phyloP scores from a whole-genome alignment of 1,140 invertebrate species.

The Psix sp. region DNA sequence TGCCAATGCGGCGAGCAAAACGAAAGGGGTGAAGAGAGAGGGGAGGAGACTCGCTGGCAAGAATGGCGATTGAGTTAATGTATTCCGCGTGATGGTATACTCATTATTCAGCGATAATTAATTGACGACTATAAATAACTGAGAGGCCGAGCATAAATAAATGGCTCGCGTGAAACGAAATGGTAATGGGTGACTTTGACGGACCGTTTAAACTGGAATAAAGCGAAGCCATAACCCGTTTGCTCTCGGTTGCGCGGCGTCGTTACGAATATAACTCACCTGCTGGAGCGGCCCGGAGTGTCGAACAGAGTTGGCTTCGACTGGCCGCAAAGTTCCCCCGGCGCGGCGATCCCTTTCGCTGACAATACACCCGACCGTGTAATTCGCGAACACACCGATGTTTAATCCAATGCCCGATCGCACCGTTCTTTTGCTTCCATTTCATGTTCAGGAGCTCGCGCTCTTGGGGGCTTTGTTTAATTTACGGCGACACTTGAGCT shows the following conservation, averaged over 20 bases:
- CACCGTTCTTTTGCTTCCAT: conserved; percentile 26
- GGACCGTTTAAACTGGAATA: conserved; percentile 76
- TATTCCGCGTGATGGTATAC: conserved; percentile 69
- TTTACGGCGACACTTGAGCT: conserved; percentile 10
- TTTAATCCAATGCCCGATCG: conserved; percentile 33
- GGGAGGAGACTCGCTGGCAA: conserved; percentile 57
- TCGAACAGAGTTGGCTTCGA: conserved; percentile 50
- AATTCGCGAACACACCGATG: conserved; percentile 50
- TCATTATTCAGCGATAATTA: conserved; percentile 77
- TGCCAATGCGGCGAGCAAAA: conserved; percentile 19
- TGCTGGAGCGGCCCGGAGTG: conserved; percentile 59
- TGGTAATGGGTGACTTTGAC: conserved; percentile 76
- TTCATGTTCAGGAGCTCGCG: conserved; percentile 24
- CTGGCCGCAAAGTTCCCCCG: conserved; percentile 16
- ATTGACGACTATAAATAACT: conserved; percentile 76
- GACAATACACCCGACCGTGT: conserved; percentile 51
- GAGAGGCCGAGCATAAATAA: conserved; percentile 72
- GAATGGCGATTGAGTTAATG: conserved; percentile 74
- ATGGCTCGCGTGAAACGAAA: conserved; percentile 75
- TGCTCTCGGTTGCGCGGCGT: conserved; percentile 55
- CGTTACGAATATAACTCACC: conserved; percentile 72
- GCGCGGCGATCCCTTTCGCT: conserved; percentile 33
- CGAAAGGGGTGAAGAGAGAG: neutral
- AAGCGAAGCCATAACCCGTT: conserved; percentile 66
- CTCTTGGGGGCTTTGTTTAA: conserved; percentile 40